These are phyloP conservation scores for Aspidapion aeneum DNA, from an alignment of 2,888 invertebrate species.

Conservation along the genomic window DNA sequence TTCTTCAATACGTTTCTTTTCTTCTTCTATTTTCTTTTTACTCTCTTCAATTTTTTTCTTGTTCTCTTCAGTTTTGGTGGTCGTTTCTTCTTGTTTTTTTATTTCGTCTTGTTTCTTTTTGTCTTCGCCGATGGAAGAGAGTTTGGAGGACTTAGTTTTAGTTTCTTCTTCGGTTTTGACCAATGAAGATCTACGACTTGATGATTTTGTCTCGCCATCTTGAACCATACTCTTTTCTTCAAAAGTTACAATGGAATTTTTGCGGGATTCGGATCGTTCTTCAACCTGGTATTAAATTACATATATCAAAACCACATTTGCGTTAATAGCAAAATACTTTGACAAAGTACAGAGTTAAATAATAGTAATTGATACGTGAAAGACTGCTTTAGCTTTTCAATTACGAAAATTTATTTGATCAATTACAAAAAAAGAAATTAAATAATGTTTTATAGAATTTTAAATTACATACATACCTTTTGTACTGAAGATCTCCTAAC, in stretches of 20 bases:
- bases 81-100: conserved; percentile 39
- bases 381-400: no score
- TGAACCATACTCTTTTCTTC: conserved; percentile 43
- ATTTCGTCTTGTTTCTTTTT: conserved; percentile 41
- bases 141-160: conserved; percentile 49
- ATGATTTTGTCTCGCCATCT: conserved; percentile 43
- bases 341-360: no score
- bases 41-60: conserved; percentile 45
- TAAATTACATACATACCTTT: conserved; percentile 36
- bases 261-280: conserved; percentile 45
- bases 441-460: background rate
- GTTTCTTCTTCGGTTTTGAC: conserved; percentile 47
- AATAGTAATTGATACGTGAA: no score
- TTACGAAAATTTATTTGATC: no score
- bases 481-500: conserved; percentile 45
- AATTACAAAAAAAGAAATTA: no score
- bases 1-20: background rate
- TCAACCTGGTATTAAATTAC: conserved; percentile 36
- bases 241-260: conserved; percentile 43
- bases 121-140: conserved; percentile 48
- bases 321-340: conserved; percentile 3
- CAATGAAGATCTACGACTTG: conserved; percentile 45
- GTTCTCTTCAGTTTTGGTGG: conserved; percentile 49
- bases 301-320: conserved; percentile 7
- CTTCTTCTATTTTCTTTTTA: conserved; percentile 28